Base-by-base conservation (phyloP, 2,888 invertebrate species). In the Latrodectus hesperus region DNA sequence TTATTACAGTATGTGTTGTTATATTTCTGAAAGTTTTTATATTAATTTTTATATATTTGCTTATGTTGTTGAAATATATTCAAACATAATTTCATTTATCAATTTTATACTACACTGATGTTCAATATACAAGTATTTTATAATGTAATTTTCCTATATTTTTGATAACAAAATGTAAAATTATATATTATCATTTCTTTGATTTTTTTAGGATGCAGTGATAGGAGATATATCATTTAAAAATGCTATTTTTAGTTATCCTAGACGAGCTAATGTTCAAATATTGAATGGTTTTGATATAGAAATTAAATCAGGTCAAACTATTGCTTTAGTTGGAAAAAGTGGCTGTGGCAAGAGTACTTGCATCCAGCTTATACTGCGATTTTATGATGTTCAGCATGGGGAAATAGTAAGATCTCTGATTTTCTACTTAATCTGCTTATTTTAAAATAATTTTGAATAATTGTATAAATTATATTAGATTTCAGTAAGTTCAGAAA, bases 261-360 rank as follows among this genome's bases (percentile, higher is more conserved):
- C 60, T 11, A n/a, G 14, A 60, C 9, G 60, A 60, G 6, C 12
- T 10, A n/a, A 60, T 60, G 60, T 60, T 8, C 82, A 80, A 9
- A 82, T 90, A 10, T 74, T 90, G 51, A 52, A 75, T 26, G 88
- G 82, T 6, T 73, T 90, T 1, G 80, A 84, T 22, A 49, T 90
- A 6, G 77, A 65, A 5, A 80, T 90, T 9, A 73, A 78, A 22
- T 38, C 88, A 11, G 90, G 90, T 0, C 72, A 94, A 90, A 95
- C 95, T 52, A 94, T 96, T 4, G 96, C 96, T 0, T 92, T 96
- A 22, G 96, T 93, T 10, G 97, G 83, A 93, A 94, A 94, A 4
- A 96, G 96, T 89, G 98, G 98, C 0, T 96, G 96, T 91, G 98
- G 98, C 10, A 98, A 98, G 93, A 96, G 96, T 72, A 98, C 98